Conservation (phyloP, 2,113 vertebrate species). For the Scolopax mira region DNA sequence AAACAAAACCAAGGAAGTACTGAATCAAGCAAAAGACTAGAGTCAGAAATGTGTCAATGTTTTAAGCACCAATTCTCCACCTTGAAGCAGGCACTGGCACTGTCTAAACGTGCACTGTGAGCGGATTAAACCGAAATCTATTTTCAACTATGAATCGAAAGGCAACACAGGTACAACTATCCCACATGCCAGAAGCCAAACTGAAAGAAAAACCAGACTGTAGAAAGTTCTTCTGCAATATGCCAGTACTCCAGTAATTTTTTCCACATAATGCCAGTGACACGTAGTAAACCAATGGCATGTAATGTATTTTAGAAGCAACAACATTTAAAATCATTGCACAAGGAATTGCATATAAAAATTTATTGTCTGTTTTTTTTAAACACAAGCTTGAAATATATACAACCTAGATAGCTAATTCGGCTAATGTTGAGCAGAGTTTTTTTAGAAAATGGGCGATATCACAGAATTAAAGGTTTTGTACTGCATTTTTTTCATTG, state of each 20-base stretch:
- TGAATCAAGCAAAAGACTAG: background rate
- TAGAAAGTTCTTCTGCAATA: background rate
- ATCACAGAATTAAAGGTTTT: background rate
- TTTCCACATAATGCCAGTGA: background rate
- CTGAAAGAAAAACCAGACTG: background rate
- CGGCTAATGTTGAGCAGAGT: background rate
- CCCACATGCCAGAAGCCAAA: background rate
- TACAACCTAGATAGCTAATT: background rate
- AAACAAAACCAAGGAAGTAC: background rate
- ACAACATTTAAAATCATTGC: background rate
- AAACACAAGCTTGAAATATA: background rate
- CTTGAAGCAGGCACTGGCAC: background rate
- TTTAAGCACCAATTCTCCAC: background rate
- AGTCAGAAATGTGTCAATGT: background rate
- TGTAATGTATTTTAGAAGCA: background rate
- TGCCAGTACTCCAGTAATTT: rapidly evolving
- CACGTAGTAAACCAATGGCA: background rate
- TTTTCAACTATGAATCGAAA: background rate
- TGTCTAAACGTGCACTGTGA: background rate
- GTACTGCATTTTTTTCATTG: background rate
- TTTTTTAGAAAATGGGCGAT: background rate
- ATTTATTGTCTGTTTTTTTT: slow-evolving; percentile 25
- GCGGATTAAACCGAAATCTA: background rate
- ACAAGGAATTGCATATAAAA: slow-evolving; percentile 42
- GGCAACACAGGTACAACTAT: background rate